These are phyloP conservation scores for Pelusios castaneus DNA, from an alignment of 2,113 vertebrate species.

Conservation along the genomic window DNA sequence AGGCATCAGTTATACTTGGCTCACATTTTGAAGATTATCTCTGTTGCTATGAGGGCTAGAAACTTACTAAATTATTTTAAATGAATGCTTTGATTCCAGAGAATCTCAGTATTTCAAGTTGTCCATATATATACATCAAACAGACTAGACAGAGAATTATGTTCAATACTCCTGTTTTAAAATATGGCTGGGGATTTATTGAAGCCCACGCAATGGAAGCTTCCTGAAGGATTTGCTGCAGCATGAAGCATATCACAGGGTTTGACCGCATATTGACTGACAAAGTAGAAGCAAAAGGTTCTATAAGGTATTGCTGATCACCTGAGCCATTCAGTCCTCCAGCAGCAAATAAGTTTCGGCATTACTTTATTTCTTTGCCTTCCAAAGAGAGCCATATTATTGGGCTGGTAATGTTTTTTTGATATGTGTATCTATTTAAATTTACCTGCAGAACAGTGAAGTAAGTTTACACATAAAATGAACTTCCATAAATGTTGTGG, in stretches of 20 bases:
- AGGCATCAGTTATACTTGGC: neutral
- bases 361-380: conserved; percentile 67
- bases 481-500: neutral
- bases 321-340: conserved; percentile 63
- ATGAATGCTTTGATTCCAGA: neutral
- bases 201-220: neutral
- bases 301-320: conserved; percentile 46
- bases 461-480: neutral
- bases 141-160: neutral
- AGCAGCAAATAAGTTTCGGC: conserved; percentile 61
- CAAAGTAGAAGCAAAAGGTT: conserved; percentile 33
- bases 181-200: neutral
- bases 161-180: neutral
- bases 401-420: conserved; percentile 25
- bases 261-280: conserved; percentile 33
- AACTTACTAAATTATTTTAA: neutral
- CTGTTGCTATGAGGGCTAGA: neutral
- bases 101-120: neutral
- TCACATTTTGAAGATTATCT: neutral
- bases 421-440: conserved; percentile 35
- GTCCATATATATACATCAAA: neutral
- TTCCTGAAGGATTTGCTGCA: neutral
- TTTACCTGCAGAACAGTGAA: neutral
- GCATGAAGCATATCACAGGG: neutral
- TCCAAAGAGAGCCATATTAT: conserved; percentile 62